Evolutionary conservation across 2,888 invertebrate species (phyloP).

Genomic region (Ormyrus nitidulus): DNA sequence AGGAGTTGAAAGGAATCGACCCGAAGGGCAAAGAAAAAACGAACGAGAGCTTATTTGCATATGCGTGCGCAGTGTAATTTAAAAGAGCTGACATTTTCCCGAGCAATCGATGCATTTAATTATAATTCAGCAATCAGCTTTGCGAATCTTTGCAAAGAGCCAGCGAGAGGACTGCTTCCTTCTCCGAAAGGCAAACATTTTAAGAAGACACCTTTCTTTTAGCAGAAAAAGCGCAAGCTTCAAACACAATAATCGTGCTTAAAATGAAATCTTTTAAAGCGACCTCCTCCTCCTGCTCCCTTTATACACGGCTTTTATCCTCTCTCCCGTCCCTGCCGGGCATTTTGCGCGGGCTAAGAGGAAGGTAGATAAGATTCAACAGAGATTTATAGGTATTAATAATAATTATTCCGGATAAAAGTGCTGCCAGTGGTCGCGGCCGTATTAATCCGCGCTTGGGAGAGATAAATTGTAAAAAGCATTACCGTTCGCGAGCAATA

Average conservation of each 20-base stretch:
- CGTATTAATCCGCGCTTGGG: slow-evolving; percentile 40
- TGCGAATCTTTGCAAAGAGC: too few relatives aligned
- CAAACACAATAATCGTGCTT: slow-evolving; percentile 47
- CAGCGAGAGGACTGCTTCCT: too few relatives aligned
- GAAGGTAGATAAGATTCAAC: slow-evolving; percentile 53
- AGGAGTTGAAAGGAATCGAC: too few relatives aligned
- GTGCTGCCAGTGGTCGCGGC: background rate
- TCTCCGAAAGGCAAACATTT: too few relatives aligned
- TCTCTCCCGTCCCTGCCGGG: background rate
- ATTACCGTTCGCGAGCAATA: slow-evolving; percentile 28
- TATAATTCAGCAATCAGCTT: too few relatives aligned
- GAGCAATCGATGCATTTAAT: too few relatives aligned
- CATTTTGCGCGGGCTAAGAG: background rate
- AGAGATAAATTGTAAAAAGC: slow-evolving; percentile 53
- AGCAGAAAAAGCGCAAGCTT: slow-evolving; percentile 11
- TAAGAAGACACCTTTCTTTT: background rate
- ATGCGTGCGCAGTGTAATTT: too few relatives aligned
- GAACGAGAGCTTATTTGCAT: too few relatives aligned
- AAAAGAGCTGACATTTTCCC: too few relatives aligned
- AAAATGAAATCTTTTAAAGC: slow-evolving; percentile 35
- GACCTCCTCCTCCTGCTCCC: background rate
- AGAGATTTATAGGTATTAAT: slow-evolving; percentile 55
- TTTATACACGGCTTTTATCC: slow-evolving; percentile 19
- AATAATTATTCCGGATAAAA: slow-evolving; percentile 52
- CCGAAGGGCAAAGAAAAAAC: too few relatives aligned